Percentiles rank a stretch among this genome's conserved stretches.
Conservation (phyloP, 2,888 invertebrate genomes). For the Kryphioiulus occultus region DNA sequence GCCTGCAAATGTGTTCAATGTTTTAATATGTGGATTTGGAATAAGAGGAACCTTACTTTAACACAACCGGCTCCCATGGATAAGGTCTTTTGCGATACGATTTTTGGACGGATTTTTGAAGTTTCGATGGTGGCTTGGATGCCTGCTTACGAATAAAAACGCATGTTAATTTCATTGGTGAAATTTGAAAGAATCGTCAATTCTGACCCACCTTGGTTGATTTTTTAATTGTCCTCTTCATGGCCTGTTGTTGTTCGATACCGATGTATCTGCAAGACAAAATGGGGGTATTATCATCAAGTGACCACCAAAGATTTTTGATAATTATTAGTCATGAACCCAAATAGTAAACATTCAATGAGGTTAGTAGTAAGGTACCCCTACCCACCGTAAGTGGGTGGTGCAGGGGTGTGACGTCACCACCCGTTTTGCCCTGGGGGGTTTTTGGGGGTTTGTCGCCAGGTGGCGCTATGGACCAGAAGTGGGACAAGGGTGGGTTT, state of each 20-base stretch:
- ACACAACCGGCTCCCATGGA: slow-evolving; percentile 3
- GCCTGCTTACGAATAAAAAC: not conserved
- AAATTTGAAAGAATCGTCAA: not conserved
- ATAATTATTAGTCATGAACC: not conserved
- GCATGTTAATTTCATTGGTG: not conserved
- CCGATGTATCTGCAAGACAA: slow-evolving; percentile 37
- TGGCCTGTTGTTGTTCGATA: slow-evolving; percentile 48
- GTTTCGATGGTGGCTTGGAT: not conserved
- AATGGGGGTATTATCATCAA: not conserved
- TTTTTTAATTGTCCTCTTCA: slow-evolving; percentile 43
- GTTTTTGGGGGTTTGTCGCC: too few species aligned
- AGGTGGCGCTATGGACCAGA: too few species aligned
- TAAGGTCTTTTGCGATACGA: slow-evolving; percentile 45
- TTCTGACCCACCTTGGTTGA: not conserved
- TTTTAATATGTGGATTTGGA: too few species aligned
- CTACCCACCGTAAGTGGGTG: too few species aligned
- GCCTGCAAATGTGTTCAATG: too few species aligned
- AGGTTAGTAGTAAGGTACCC: too few species aligned
- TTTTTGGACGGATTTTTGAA: slow-evolving; percentile 32
- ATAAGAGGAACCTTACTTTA: slow-evolving; percentile 45
- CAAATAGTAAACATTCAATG: not conserved
- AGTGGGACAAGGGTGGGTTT: too few species aligned
- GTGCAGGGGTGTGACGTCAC: too few species aligned
- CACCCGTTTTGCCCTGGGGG: too few species aligned
- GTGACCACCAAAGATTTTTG: not conserved